Conservation (phyloP, 2,113 vertebrate species). For the Corythornis cristatus region DNA sequence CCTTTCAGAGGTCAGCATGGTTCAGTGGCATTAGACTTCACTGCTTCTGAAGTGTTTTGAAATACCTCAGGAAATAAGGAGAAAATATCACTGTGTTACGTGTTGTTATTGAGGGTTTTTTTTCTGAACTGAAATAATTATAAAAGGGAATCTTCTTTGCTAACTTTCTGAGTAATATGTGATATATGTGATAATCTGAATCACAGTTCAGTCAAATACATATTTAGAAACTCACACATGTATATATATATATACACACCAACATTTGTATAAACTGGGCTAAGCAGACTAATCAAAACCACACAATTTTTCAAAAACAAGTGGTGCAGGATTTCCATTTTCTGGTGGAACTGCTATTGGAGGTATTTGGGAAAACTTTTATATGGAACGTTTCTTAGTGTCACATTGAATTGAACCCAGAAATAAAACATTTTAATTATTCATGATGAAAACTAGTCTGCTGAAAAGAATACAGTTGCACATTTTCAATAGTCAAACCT, state of each 20-base stretch:
- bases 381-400: not conserved
- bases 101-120: not conserved
- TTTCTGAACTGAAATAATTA: not conserved
- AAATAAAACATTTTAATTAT: not conserved
- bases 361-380: not conserved
- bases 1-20: not conserved
- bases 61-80: conserved; percentile 21
- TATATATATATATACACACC: too few relatives aligned
- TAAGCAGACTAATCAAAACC: not conserved
- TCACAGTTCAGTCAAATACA: not conserved
- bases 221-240: not conserved
- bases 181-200: not conserved
- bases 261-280: not conserved
- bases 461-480: not conserved
- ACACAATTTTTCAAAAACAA: not conserved
- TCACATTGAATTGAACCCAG: not conserved
- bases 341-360: not conserved
- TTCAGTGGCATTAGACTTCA: not conserved
- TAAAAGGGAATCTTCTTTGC: not conserved
- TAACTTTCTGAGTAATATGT: not conserved
- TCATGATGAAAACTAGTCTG: not conserved
- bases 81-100: not conserved
- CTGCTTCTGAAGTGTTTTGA: conserved; percentile 21
- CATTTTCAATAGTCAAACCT: not conserved
- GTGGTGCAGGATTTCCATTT: not conserved